A percentile compares a stretch with the other conserved stretches of the same genome.
Conservation (phyloP, 2,113 vertebrate genomes). For the Seriola aureovittata region DNA sequence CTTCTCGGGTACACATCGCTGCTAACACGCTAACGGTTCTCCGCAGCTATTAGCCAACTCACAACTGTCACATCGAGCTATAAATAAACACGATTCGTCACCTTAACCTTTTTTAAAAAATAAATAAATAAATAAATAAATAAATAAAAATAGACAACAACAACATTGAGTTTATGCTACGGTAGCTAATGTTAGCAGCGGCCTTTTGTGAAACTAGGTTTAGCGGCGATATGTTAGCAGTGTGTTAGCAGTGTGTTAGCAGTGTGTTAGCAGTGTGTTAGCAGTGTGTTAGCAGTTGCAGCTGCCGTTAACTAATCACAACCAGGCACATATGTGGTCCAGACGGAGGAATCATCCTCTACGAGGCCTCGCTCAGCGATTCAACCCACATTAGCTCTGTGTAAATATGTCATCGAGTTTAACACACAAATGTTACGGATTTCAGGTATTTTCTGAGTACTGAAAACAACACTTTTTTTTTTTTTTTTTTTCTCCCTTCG, state of each 20-base stretch:
- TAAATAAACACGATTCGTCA: not conserved
- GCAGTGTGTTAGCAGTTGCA: not conserved
- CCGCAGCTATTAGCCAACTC: not conserved
- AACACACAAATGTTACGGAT: not conserved
- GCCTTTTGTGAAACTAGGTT: conserved; percentile 1
- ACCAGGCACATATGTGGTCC: conserved; percentile 16
- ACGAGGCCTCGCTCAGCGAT: conserved; percentile 50
- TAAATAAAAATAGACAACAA: too few species aligned
- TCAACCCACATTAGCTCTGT: not conserved
- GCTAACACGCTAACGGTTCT: conserved; percentile 56
- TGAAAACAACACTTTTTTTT: not conserved
- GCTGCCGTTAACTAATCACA: conserved; percentile 38
- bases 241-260: too few species aligned
- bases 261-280: too few species aligned
- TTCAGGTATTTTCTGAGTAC: not conserved
- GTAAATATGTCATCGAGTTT: not conserved
- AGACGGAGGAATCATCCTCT: not conserved
- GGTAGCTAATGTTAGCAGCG: not conserved
- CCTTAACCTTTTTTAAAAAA: too few species aligned
- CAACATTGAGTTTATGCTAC: not conserved
- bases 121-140: too few species aligned
- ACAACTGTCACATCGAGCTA: not conserved
- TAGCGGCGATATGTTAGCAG: conserved; percentile 2
- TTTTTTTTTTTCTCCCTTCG: not conserved
- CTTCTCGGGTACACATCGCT: not conserved